These are phyloP conservation scores for Drosophila kohkoa DNA, from an alignment of 1,140 invertebrate species.

Conservation along the genomic window DNA sequence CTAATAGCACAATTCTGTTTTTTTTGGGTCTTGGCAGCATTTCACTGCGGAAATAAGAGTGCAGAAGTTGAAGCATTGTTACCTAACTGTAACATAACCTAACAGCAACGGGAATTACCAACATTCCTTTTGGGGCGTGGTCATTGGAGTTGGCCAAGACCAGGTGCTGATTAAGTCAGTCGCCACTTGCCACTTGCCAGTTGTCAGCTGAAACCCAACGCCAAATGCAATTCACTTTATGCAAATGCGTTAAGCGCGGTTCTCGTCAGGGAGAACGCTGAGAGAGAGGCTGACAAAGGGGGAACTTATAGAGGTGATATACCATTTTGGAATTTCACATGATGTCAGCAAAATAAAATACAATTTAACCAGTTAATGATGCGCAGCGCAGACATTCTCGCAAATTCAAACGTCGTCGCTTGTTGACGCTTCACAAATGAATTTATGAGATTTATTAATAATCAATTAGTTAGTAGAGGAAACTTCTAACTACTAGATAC, in stretches of 20 bases:
- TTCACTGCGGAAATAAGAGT: not conserved
- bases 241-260: conserved; percentile 47
- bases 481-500: not conserved
- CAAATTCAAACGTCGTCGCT: not conserved
- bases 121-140: not conserved
- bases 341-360: conserved; percentile 71
- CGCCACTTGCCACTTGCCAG: not conserved
- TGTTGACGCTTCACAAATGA: conserved; percentile 31
- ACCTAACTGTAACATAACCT: conserved; percentile 1
- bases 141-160: conserved; percentile 5
- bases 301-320: conserved; percentile 50
- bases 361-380: conserved; percentile 55
- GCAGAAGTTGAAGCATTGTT: not conserved
- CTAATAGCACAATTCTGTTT: not conserved
- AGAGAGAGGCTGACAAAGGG: not conserved
- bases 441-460: conserved; percentile 20
- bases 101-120: not conserved
- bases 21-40: not conserved
- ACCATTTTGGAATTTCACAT: conserved; percentile 70
- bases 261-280: not conserved
- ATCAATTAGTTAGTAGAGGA: not conserved
- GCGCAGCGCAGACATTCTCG: conserved; percentile 22
- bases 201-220: conserved; percentile 34
- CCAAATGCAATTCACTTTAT: conserved; percentile 67
- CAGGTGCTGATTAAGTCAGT: conserved; percentile 5